phyloP scores from a whole-genome alignment of 2,797 vertebrate genomes.

The Enteromius viviparus region DNA sequence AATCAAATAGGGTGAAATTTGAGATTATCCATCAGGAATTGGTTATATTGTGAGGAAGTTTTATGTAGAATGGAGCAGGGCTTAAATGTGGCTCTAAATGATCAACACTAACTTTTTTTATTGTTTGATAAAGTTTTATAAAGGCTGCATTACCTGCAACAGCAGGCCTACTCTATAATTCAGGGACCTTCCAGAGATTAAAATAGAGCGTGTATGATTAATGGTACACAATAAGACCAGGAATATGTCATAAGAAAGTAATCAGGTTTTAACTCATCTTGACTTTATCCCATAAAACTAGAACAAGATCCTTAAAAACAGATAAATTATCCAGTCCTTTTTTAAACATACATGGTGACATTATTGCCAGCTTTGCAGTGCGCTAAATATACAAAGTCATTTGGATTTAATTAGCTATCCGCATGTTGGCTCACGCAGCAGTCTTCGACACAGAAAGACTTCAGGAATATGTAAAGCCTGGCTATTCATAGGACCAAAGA shows the following conservation, averaged over 20 bases:
- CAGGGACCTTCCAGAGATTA: background rate
- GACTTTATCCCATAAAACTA: background rate
- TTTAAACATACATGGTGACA: background rate
- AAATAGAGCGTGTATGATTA: background rate
- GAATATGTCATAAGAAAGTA: background rate
- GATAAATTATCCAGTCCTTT: background rate
- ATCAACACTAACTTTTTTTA: background rate
- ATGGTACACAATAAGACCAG: background rate
- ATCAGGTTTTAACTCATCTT: background rate
- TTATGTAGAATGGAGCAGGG: background rate
- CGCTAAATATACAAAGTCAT: constrained; percentile 62
- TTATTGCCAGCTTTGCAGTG: background rate
- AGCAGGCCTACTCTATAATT: too few species aligned
- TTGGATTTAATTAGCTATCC: constrained; percentile 40
- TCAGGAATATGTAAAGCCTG: constrained; percentile 53
- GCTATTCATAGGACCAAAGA: constrained; percentile 63
- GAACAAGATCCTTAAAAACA: background rate
- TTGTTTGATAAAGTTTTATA: background rate
- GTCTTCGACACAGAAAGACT: constrained; percentile 41
- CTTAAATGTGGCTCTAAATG: background rate
- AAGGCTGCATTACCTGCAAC: background rate
- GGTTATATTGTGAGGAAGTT: background rate
- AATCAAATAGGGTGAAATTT: background rate
- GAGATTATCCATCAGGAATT: background rate
- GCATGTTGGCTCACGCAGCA: constrained; percentile 43